A percentile compares a stretch with the other conserved stretches of the same genome.
Evolutionary conservation across 1,140 invertebrate genomes (phyloP).

Genomic region (Solen grandis): DNA sequence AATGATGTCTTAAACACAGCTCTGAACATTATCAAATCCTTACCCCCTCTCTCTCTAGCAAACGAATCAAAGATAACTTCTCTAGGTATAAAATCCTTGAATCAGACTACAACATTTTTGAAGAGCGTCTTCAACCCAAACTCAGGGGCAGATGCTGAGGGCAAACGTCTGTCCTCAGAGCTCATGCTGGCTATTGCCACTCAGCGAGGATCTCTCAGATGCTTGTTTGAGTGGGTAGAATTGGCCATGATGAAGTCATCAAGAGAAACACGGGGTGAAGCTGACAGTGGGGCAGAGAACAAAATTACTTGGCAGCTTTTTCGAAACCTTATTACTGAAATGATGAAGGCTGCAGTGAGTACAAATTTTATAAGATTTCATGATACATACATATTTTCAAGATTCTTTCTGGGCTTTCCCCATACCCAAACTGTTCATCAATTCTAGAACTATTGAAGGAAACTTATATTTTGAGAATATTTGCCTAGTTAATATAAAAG

Average conservation of each 20-base stretch:
- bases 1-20: conserved; percentile 85
- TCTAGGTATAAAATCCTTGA: conserved; percentile 83
- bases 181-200: conserved; percentile 84
- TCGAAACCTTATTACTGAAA: conserved; percentile 70
- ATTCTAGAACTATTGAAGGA: too few species aligned
- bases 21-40: conserved; percentile 82
- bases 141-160: conserved; percentile 82
- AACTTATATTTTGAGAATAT: too few species aligned
- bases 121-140: conserved; percentile 82
- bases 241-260: conserved; percentile 81
- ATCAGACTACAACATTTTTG: conserved; percentile 82
- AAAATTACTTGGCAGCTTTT: conserved; percentile 71
- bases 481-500: too few species aligned
- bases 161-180: conserved; percentile 83
- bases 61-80: conserved; percentile 84
- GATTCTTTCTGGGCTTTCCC: too few species aligned
- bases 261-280: conserved; percentile 34
- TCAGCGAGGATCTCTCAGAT: conserved; percentile 85
- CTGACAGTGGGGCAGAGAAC: conserved; percentile 46
- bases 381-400: too few species aligned
- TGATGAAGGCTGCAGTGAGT: conserved; percentile 76
- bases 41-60: conserved; percentile 85
- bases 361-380: background rate
- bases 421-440: too few species aligned
- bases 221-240: conserved; percentile 86